Conservation (phyloP, 2,797 vertebrate genomes). For the Hirundo rustica region DNA sequence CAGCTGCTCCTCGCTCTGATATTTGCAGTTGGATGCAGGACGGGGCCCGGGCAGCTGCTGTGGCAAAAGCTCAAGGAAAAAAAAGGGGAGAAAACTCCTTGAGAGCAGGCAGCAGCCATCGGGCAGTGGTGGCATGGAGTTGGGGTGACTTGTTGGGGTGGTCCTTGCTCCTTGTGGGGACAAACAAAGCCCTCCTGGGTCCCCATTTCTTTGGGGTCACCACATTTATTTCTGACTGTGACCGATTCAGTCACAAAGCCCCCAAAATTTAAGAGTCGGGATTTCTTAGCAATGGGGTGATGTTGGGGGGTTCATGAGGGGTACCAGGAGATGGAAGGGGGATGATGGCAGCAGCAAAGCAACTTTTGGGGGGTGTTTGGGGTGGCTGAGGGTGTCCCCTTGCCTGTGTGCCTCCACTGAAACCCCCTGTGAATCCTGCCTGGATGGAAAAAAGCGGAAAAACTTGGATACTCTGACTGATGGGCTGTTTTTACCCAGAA, state of each 20-base stretch:
- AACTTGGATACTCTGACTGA: not conserved
- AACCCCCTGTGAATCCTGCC: not conserved
- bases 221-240: not conserved
- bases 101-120: accelerated
- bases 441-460: not conserved
- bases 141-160: not conserved
- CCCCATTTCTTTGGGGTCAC: not conserved
- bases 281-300: not conserved
- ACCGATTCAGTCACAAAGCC: not conserved
- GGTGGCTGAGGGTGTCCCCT: not conserved
- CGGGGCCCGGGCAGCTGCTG: not conserved
- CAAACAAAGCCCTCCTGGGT: accelerated
- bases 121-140: not conserved
- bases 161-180: accelerated
- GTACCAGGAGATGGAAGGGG: not conserved
- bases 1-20: not conserved
- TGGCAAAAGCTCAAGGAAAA: not conserved
- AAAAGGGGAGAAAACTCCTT: not conserved
- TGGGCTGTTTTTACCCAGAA: accelerated
- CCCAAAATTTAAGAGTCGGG: not conserved
- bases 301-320: not conserved
- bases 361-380: not conserved
- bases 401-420: not conserved
- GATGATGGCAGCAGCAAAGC: not conserved
- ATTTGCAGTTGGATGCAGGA: not conserved